Conservation (phyloP, 2,888 invertebrate genomes). For the Toxonevra muliebris region DNA sequence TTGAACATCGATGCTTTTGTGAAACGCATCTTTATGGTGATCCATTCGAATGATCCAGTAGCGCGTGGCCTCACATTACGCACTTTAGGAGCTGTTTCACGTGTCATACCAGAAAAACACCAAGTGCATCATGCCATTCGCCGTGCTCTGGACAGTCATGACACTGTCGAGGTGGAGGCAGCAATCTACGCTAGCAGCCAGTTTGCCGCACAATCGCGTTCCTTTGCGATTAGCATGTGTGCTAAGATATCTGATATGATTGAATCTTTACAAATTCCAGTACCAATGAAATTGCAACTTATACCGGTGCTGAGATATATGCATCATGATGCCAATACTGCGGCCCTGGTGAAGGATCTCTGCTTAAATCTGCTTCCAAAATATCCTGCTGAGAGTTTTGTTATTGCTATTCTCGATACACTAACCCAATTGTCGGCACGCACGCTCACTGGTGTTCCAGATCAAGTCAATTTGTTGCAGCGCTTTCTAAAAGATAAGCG, state of each 20-base stretch:
- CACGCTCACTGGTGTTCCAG: slow-evolving; percentile 89
- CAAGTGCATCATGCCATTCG: slow-evolving; percentile 96
- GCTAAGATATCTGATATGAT: slow-evolving; percentile 96
- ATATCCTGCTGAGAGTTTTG: slow-evolving; percentile 83
- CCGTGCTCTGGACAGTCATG: slow-evolving; percentile 90
- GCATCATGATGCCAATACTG: slow-evolving; percentile 80
- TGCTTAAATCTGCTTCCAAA: slow-evolving; percentile 78
- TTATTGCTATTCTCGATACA: slow-evolving; percentile 83
- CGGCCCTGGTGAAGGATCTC: slow-evolving; percentile 75
- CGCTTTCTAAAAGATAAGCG: slow-evolving; percentile 77
- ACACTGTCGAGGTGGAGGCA: slow-evolving; percentile 94
- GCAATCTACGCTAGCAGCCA: slow-evolving; percentile 94
- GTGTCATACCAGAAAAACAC: slow-evolving; percentile 92
- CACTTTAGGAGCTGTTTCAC: slow-evolving; percentile 90
- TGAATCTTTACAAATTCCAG: slow-evolving; percentile 89
- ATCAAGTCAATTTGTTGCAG: slow-evolving; percentile 77
- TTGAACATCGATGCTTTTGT: slow-evolving; percentile 95
- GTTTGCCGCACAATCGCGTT: slow-evolving; percentile 93
- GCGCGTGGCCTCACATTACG: slow-evolving; percentile 87
- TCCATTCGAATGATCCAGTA: slow-evolving; percentile 96
- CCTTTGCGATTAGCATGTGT: slow-evolving; percentile 96
- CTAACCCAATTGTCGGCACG: slow-evolving; percentile 88
- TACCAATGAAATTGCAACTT: slow-evolving; percentile 88
- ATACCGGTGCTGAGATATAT: slow-evolving; percentile 93
- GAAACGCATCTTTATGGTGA: slow-evolving; percentile 88